Evolutionary conservation across 92 coral and sea anemone genomes (phyloP), one percentile per base, ranked within the genome.

Genomic region (Zoanthus solanderi): DNA sequence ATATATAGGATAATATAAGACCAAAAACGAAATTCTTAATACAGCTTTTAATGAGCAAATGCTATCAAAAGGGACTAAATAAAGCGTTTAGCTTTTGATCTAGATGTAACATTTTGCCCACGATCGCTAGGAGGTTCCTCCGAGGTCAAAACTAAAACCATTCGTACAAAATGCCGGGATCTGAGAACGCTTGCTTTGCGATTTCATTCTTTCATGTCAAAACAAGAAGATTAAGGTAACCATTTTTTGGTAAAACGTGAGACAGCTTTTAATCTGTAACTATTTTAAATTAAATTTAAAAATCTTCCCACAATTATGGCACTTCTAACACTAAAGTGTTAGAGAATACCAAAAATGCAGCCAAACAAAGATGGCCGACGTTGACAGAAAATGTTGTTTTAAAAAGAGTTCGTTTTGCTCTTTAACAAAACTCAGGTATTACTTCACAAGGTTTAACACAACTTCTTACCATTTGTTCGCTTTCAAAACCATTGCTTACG

Each of bases 381-480:
- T 30, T 16, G 61, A 66, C 34, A 8, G 63, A 30, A 14, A 57
- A 23, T 34, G 34, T 50, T 37, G 42, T 37, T 37, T 50, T 50
- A 15, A 78, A 66, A 14, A 1, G 34, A 29, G 63, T 52, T 34
- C 66, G 71, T 87, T 66, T 50, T n/a, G 85, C 46, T 58, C 52
- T 2, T 72, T 42, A 18, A 72, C 45, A 80, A 88, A n/a, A 23
- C 50, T 58, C 29, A 12, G 13, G 42, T 37, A 71, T 54, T 37
- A 18, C 50, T 54, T 60, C 15, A 34, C 57, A 14, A 45, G 54
- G 14, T 23, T 78, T 54, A 5, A 71, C 58, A 37, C 7, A 18
- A 78, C 28, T 34, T 75, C 89, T 83, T 53, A 90, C 91, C 91
- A 90, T 90, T 63, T 68, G 86, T n/a, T 83, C 87, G 57, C 88